Percentiles rank a stretch among this genome's conserved stretches.
phyloP scores from a whole-genome alignment of 1,140 invertebrate species.

The Caenorhabditis elegans region WBcel235 BX284605.5:10942001-10942500 shows the following conservation, averaged over 20 bases:
- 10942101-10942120: background rate
- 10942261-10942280: constrained; percentile 10
- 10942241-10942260: constrained; percentile 23
- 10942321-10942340: background rate
- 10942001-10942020: no score
- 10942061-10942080: background rate
- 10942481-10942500: background rate
- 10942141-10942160: constrained; percentile 22
- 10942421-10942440: background rate
- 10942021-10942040: no score
- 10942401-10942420: background rate
- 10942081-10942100: background rate
- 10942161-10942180: constrained; percentile 28
- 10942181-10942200: constrained; percentile 45
- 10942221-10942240: constrained; percentile 24
- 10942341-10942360: background rate
- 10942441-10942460: background rate
- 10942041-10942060: no score
- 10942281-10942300: background rate
- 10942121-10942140: constrained; percentile 35
- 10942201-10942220: constrained; percentile 37
- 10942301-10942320: background rate
- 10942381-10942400: background rate
- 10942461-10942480: background rate
- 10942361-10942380: background rate